Base-by-base conservation (phyloP, 2,888 invertebrate genomes). In the Caenorhabditis becei region DNA sequence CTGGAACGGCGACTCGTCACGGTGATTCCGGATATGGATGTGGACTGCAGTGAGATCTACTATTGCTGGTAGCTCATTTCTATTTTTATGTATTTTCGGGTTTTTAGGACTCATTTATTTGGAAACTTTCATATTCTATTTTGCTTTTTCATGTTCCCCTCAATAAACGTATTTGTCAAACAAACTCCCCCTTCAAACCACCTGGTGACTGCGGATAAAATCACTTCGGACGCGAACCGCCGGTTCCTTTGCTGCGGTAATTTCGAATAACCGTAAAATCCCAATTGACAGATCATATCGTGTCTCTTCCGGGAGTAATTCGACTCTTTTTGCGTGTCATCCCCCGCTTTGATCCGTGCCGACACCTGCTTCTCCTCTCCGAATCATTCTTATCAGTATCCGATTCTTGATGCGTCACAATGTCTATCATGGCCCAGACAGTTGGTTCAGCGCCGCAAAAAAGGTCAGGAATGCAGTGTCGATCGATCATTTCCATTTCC, bases 41-140 rank as follows among this genome's bases (percentile, higher is more conserved):
- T 85, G 11, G 85, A 85, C 47, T 85, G 85, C 61, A 79, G 79
- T 56, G 85, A 85, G 58, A 85, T 85, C 20, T 85, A 85, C 67
- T 85, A 85, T 74, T 83, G 85, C 72, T 85, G 79, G 71, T 83
- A 24, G 16, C 8, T 3, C 18, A 47, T 28, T 65, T 18, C 3
- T 11, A 24, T 26, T 61, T 61, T 35, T 49, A 32, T 63, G 2
- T 66, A 20, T 35, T 53, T 26, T 28, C 78, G 61, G 65, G 71
- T 67, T 23, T 54, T 49, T 72, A 71, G 71, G 63, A 28, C 26
- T 54, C 53, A 53, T 49, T 59, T 37, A 65, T 74, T 74, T 74
- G 24, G 20, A 26, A 56, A 59, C 51, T 58, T 1, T 26, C 1
- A 44, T 23, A 32, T n/a, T n/a, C n/a, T n/a, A n/a, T n/a, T n/a